Evolutionary conservation across 2,888 invertebrate genomes (phyloP), one percentile per base, ranked within the genome.

Genomic region (Epinotia nisella): DNA sequence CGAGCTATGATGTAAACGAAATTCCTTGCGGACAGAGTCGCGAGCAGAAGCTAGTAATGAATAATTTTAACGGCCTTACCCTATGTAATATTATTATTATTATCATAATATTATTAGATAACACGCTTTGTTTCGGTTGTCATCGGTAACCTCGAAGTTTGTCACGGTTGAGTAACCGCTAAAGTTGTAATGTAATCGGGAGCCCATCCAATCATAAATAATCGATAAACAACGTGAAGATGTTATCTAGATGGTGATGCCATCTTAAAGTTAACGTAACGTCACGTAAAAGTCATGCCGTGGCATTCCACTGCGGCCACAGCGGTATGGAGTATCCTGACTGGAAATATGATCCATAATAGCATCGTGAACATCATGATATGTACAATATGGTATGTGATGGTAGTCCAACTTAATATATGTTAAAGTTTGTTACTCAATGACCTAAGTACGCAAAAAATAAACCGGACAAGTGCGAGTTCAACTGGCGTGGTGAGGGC

Each of bases 151-250:
- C 64, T 51, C 62, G 24, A 58, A 24, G 62, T 35, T 35, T 7
- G 7, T 19, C 24, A 35, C 55, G 53, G 53, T 65, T 39, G 55
- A 55, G 65, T 65, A 65, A 55, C 39, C 15, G 39, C 29, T 58
- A 58, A 9, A 35, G 58, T 53, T 10, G 53, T 55, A 5, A 17
- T 55, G 55, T 19, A 64, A 64, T 13, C 24, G 17, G 49, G n/a
- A 29, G 51, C 49, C 49, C 10, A 24, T n/a, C 29, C 58, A 53
- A 65, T 55, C 53, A 35, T n/a, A 35, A 15, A 2, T 13, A 55
- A 65, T 65, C 53, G 55, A 65, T 55, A 35, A 35, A 64, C n/a
- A 53, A 29, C 64, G 24, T 29, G 51, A 64, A 65, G 64, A 65
- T 65, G 35, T 15, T 53, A 53, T 51, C 29, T 64, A 51, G 35